phyloP scores from a whole-genome alignment of 2,888 invertebrate genomes.

The Agrenia bidenticulata region DNA sequence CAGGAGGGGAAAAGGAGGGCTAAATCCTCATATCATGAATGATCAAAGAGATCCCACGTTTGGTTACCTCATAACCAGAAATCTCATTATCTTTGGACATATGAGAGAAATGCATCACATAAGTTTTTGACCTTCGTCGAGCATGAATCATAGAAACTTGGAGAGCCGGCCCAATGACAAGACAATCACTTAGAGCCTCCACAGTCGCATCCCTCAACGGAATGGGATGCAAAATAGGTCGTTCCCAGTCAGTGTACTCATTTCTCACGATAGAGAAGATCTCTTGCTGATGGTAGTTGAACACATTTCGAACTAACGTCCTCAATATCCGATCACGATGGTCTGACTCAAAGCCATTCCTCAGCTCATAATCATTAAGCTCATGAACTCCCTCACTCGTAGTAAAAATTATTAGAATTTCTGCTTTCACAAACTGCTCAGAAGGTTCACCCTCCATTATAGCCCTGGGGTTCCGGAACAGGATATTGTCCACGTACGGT shows the following conservation, averaged over 20 bases:
- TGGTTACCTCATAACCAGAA: constrained; percentile 47
- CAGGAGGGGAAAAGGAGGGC: too few relatives aligned
- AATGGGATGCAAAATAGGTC: constrained; percentile 67
- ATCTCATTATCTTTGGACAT: constrained; percentile 46
- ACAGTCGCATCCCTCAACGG: constrained; percentile 86
- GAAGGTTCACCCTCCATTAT: constrained; percentile 51
- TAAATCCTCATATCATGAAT: too few relatives aligned
- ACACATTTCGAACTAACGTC: constrained; percentile 91
- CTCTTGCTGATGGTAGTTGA: constrained; percentile 92
- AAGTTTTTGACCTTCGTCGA: constrained; percentile 47
- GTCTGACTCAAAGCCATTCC: constrained; percentile 74
- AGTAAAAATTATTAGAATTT: constrained; percentile 57
- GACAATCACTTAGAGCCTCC: constrained; percentile 88
- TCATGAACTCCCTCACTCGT: constrained; percentile 59
- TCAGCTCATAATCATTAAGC: constrained; percentile 72
- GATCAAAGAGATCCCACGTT: too few relatives aligned
- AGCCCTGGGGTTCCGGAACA: constrained; percentile 54
- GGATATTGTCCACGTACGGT: constrained; percentile 51
- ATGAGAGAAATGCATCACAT: constrained; percentile 52
- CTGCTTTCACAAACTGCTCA: constrained; percentile 52
- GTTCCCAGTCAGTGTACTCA: constrained; percentile 97
- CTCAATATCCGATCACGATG: constrained; percentile 77
- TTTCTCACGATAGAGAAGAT: constrained; percentile 89
- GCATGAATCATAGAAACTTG: constrained; percentile 50
- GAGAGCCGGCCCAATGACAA: constrained; percentile 74